These are phyloP conservation scores for Drosophila takahashii DNA, from an alignment of 1,140 invertebrate genomes.

Conservation along the genomic window DNA sequence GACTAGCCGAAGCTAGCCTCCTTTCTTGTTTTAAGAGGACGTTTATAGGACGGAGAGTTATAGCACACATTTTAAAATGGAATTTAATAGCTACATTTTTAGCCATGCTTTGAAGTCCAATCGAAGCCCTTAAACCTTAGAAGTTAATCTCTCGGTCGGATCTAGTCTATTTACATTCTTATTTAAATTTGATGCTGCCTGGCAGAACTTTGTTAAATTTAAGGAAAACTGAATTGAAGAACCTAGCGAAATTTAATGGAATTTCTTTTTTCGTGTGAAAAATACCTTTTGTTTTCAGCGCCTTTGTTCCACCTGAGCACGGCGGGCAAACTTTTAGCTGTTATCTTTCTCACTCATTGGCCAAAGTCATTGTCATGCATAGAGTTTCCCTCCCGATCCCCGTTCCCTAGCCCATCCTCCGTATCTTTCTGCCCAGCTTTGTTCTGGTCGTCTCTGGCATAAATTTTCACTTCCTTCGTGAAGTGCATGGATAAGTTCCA, in stretches of 20 bases:
- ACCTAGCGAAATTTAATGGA: conserved; percentile 28
- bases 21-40: too few species aligned
- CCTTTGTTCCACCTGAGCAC: conserved; percentile 47
- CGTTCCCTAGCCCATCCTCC: not conserved
- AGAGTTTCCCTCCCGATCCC: conserved; percentile 37
- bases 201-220: conserved; percentile 30
- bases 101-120: not conserved
- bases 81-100: not conserved
- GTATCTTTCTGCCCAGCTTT: not conserved
- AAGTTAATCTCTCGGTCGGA: not conserved
- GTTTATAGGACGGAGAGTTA: too few species aligned
- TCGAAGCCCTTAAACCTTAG: conserved; percentile 2
- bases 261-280: conserved; percentile 30
- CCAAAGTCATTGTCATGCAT: conserved; percentile 60
- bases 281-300: conserved; percentile 35
- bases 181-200: conserved; percentile 32
- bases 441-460: conserved; percentile 34
- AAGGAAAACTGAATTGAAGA: conserved; percentile 26
- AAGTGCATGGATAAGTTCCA: conserved; percentile 21
- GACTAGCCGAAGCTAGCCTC: too few species aligned
- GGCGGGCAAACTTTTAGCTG: conserved; percentile 31
- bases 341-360: conserved; percentile 50
- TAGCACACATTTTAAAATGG: not conserved
- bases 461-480: conserved; percentile 36
- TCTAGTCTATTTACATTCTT: conserved; percentile 25